A percentile compares a stretch with the other conserved stretches of the same genome.
Evolutionary conservation across 1,140 invertebrate genomes (phyloP).

Genomic region (Listronotus bonariensis): DNA sequence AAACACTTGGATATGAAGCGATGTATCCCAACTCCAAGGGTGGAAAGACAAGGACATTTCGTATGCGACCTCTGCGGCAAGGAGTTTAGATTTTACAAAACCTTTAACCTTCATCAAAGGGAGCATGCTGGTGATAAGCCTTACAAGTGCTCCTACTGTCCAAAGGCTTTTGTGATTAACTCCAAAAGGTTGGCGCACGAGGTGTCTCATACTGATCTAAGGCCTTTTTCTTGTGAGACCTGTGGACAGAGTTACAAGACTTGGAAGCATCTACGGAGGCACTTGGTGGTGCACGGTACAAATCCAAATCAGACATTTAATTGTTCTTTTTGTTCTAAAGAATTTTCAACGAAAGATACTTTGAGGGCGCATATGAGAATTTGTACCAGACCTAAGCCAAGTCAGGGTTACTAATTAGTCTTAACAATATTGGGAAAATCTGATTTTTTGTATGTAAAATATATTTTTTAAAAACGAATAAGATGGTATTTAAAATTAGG

Average conservation of each 20-base stretch:
- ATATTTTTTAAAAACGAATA: too few species aligned
- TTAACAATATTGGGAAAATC: too few species aligned
- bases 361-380: conserved; percentile 58
- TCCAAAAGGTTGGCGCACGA: conserved; percentile 63
- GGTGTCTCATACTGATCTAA: conserved; percentile 61
- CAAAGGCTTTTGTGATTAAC: conserved; percentile 58
- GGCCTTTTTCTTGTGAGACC: conserved; percentile 58
- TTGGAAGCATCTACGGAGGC: conserved; percentile 61
- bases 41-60: conserved; percentile 53
- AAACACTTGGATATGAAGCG: conserved; percentile 42
- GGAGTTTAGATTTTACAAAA: conserved; percentile 63
- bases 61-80: conserved; percentile 69
- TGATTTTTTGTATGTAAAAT: too few species aligned
- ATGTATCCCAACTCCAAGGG: conserved; percentile 16
- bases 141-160: conserved; percentile 58
- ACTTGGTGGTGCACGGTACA: conserved; percentile 71
- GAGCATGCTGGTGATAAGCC: conserved; percentile 56
- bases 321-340: conserved; percentile 58
- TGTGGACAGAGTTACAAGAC: conserved; percentile 61
- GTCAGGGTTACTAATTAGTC: conserved; percentile 47
- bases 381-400: conserved; percentile 56
- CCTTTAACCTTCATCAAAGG: conserved; percentile 63
- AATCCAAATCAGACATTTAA: conserved; percentile 59
- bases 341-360: conserved; percentile 54
- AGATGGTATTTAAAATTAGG: too few species aligned